Base-by-base conservation (phyloP, 2,888 invertebrate genomes). In the Athalia circularis region DNA sequence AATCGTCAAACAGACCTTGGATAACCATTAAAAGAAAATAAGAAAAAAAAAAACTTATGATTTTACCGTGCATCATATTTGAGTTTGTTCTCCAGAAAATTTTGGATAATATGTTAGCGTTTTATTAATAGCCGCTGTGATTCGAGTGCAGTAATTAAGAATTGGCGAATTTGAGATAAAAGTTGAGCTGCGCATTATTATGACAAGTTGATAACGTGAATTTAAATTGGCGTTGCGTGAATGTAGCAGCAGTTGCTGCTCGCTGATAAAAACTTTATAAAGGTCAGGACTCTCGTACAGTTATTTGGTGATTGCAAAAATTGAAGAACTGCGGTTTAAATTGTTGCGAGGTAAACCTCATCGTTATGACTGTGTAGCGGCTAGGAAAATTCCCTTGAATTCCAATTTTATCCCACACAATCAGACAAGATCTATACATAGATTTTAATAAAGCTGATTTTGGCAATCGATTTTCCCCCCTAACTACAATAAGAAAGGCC, bases 1-100 rank as follows among this genome's bases (percentile, higher is more conserved):
- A 61, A 8, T 72, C 13, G 43, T 15, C 29, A 29, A 68, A 43
- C 68, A 54, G 54, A 68, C 54, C 52, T 50, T 52, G 52, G 68
- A 54, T 29, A 2, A 29, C 29, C 29, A 29, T 29, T 29, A 29
- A 29, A 29, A 29, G n/a, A n/a, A n/a, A n/a, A n/a, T n/a, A n/a
- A n/a, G n/a, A n/a, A n/a, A n/a, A n/a, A n/a, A n/a, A n/a, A n/a
- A 11, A n/a, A 62, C 11, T 64, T 64, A 43, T 64, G 15, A 15
- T 9, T 2, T 43, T 9, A 59, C 13, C 59, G 15, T 59, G n/a
- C n/a, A 59, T 15, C 6, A 8, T 61, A 61, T 62, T 29, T 29
- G 29, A 29, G 29, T 29, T 29, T 29, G 29, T 29, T 29, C 29
- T 29, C 2, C 29, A 2, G 29, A 29, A 62, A 29, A 15, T 62